Evolutionary conservation across 2,113 vertebrate species (phyloP).

Genomic region (Australoheros scitulus): DNA sequence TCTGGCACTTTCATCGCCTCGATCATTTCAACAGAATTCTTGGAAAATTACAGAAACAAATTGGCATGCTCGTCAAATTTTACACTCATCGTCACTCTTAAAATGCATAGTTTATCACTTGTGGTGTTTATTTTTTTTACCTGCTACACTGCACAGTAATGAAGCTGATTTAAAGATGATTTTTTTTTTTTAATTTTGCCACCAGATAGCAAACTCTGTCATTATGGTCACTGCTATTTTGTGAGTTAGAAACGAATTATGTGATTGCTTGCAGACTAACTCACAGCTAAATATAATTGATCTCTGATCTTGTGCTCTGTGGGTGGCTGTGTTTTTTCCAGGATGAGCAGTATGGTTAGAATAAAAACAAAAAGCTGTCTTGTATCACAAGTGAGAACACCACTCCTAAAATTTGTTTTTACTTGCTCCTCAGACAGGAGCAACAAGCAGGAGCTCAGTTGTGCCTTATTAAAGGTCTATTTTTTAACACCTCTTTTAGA

Average conservation of each 20-base stretch:
- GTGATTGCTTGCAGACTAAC: constrained; percentile 21
- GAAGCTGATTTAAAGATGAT: neutral
- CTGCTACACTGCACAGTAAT: neutral
- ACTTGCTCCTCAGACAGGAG: neutral
- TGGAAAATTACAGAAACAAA: neutral
- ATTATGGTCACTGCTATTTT: neutral
- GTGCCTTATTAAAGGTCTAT: neutral
- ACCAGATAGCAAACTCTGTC: neutral
- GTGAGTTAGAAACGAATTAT: constrained; percentile 27
- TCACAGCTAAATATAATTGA: constrained; percentile 35
- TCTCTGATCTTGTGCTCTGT: constrained; percentile 5
- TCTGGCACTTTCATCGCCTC: neutral
- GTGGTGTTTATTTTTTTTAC: neutral
- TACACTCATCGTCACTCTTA: neutral
- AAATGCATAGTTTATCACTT: neutral
- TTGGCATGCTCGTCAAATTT: neutral
- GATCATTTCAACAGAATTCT: neutral
- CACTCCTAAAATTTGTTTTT: neutral
- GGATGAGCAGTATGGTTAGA: neutral
- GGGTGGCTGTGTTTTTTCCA: constrained; percentile 7
- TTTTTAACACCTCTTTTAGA: neutral
- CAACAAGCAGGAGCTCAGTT: neutral
- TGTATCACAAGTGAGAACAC: neutral
- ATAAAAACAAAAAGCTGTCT: neutral
- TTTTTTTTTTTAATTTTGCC: neutral